These are phyloP conservation scores for Aplodontia rufa DNA, from an alignment of 2,113 vertebrate species.

Conservation along the genomic window DNA sequence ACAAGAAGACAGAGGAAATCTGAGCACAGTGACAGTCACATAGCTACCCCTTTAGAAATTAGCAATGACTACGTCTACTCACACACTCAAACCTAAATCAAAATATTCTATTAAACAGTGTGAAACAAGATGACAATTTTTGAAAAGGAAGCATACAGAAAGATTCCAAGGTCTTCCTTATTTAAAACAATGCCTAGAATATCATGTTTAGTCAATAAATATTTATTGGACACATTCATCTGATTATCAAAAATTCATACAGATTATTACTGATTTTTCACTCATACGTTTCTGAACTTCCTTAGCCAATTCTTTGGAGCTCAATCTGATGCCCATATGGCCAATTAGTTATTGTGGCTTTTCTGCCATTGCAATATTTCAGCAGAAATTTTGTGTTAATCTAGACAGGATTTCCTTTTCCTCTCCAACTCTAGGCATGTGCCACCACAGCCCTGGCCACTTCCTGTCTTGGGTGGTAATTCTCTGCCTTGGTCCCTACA, in stretches of 20 bases:
- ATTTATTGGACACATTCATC: not conserved
- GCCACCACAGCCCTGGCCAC: not conserved
- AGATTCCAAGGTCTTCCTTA: not conserved
- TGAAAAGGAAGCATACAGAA: not conserved
- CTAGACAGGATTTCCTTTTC: not conserved
- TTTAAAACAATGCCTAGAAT: not conserved
- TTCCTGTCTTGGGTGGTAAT: not conserved
- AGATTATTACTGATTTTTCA: not conserved
- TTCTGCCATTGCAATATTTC: not conserved
- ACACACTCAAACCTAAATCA: not conserved
- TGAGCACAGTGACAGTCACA: not conserved
- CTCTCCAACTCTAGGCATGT: not conserved
- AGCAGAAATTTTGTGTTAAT: not conserved
- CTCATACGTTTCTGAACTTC: not conserved
- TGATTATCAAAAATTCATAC: not conserved
- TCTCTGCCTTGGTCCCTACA: not conserved
- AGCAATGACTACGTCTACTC: not conserved
- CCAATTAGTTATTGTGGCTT: not conserved
- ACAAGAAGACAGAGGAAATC: not conserved
- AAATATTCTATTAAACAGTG: not conserved
- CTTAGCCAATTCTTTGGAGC: not conserved
- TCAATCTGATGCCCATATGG: not conserved
- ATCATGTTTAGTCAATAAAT: not conserved
- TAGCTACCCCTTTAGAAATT: not conserved
- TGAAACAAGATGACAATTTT: not conserved